Evolutionary conservation across 2,113 vertebrate genomes (phyloP), one percentile per base, ranked within the genome.

Genomic region (Microcebus murinus): DNA sequence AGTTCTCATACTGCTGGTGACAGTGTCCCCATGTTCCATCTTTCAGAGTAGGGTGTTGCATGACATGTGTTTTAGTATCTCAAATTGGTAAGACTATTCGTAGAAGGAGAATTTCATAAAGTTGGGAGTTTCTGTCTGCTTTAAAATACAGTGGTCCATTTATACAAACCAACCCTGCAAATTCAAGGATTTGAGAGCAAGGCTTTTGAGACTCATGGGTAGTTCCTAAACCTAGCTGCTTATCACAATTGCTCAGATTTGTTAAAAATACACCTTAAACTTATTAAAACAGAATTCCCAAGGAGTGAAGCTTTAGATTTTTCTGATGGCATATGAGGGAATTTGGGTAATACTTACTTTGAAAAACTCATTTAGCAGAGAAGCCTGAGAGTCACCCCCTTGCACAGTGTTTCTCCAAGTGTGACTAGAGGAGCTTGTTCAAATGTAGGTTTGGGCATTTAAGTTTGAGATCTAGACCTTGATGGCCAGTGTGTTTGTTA

Each of bases 31-130:
- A 70, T 63, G 21, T 8, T 18, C 39, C 36, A 74, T 25, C 67
- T 48, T 91, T 76, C 71, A 59, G 18, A 84, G 31, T 88, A 23
- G 12, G 6, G 12, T 52, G 50, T 61, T 84, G 3, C 34, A 55
- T 55, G 29, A 87, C 68, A 91, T 61, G 21, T 73, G 61, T 70
- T 90, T 87, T 86, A 9, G 48, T 84, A 57, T 90, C 55, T 95
- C 85, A 94, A 71, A 90, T 77, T 84, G 73, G 59, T 86, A 87
- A 87, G 59, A 59, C 55, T 86, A 39, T 65, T 92, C 36, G 29
- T 91, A 71, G 29, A 71, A 90, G 84, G 80, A 92, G 20, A 92
- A 55, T 94, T 94, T 80, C 25, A 61, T 86, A 42, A 94, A 95
- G 25, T 90, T 68, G 45, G 55, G 42, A 18, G 10, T 85, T 95